These are phyloP conservation scores for Pteruthius melanotis DNA, from an alignment of 2,113 vertebrate species.

Conservation along the genomic window DNA sequence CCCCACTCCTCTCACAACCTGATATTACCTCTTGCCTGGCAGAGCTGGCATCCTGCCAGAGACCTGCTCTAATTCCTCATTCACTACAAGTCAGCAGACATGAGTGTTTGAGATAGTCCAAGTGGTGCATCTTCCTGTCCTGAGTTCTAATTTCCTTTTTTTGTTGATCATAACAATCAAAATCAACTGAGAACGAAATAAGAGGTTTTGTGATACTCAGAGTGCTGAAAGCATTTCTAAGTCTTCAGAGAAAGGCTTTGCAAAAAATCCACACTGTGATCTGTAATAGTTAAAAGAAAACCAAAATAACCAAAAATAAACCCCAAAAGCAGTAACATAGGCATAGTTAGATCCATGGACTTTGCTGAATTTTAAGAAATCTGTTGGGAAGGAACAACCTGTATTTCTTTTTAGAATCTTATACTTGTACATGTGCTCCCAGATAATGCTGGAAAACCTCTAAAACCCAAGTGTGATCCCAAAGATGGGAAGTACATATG, in stretches of 20 bases:
- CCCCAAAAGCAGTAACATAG: background rate
- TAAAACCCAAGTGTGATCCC: background rate
- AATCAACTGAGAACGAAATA: background rate
- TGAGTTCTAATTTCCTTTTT: background rate
- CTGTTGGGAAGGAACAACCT: background rate
- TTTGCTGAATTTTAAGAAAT: background rate
- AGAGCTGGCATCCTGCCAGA: background rate
- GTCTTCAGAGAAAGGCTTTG: background rate
- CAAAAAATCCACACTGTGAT: accelerated
- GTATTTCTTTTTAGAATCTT: background rate
- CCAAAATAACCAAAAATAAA: background rate
- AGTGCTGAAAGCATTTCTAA: background rate
- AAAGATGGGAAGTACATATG: background rate
- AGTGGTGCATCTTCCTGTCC: background rate
- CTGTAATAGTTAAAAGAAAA: background rate
- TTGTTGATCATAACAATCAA: background rate
- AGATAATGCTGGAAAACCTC: background rate
- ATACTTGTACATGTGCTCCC: accelerated
- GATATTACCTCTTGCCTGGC: background rate
- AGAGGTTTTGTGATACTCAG: background rate
- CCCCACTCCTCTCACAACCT: accelerated
- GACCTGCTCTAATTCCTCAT: background rate
- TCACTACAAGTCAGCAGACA: background rate
- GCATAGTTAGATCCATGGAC: background rate
- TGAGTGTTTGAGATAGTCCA: background rate